A percentile compares a stretch with the other conserved stretches of the same genome.
Conservation (phyloP, 2,888 invertebrate genomes). For the Byasa hedistus region DNA sequence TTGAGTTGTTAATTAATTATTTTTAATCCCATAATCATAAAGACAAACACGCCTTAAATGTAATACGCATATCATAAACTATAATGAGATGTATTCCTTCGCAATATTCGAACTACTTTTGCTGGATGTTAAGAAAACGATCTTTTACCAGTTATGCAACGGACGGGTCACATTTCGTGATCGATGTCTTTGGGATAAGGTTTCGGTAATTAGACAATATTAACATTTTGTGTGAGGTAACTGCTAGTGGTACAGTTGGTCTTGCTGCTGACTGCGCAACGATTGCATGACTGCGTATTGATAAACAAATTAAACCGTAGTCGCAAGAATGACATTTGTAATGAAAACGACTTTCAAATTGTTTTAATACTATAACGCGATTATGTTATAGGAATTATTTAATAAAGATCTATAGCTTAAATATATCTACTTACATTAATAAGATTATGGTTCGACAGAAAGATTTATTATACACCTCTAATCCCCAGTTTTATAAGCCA, state of each 20-base stretch:
- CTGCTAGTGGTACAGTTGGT: conserved; percentile 40
- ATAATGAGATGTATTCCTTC: conserved; percentile 34
- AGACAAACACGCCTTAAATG: conserved; percentile 8
- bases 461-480: too few species aligned
- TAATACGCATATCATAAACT: conserved; percentile 15
- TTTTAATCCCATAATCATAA: conserved; percentile 2
- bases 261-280: conserved; percentile 39
- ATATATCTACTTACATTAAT: not conserved
- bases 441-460: not conserved
- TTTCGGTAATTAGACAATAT: conserved; percentile 72
- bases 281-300: conserved; percentile 39
- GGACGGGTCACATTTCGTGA: conserved; percentile 64
- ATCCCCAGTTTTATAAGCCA: too few species aligned
- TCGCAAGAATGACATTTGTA: conserved; percentile 20
- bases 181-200: conserved; percentile 70
- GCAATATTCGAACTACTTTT: conserved; percentile 56
- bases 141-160: conserved; percentile 55
- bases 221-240: conserved; percentile 65
- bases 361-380: not conserved
- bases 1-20: conserved; percentile 28
- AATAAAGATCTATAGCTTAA: not conserved
- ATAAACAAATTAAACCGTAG: conserved; percentile 33
- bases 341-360: conserved; percentile 12
- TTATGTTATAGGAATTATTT: not conserved
- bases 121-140: conserved; percentile 48